Evolutionary conservation across 2,888 invertebrate species (phyloP).

Genomic region (Drosophila paucipuncta): DNA sequence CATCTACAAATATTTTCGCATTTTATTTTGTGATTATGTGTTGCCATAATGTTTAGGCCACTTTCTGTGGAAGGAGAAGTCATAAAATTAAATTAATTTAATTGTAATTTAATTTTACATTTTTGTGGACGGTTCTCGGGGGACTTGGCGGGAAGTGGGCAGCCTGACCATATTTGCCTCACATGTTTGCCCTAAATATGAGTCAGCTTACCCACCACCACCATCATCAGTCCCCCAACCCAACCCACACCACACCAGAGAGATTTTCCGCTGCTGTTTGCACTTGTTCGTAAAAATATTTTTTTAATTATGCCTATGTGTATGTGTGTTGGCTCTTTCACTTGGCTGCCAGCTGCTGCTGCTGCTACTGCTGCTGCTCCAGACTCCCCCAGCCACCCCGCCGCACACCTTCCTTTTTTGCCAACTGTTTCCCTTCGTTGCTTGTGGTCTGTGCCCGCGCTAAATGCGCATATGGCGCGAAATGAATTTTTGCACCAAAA

Average conservation of each 20-base stretch:
- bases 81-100: constrained; percentile 73
- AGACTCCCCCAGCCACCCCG: neutral
- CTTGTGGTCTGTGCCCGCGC: constrained; percentile 68
- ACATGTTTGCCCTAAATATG: constrained; percentile 67
- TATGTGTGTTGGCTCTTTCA: constrained; percentile 48
- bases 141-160: neutral
- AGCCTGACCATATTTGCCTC: constrained; percentile 20
- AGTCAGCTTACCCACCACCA: constrained; percentile 5
- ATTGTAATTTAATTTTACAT: constrained; percentile 73
- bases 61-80: constrained; percentile 11
- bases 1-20: constrained; percentile 39
- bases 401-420: constrained; percentile 8
- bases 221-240: neutral
- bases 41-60: constrained; percentile 30
- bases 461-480: constrained; percentile 78
- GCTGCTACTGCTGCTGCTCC: constrained; percentile 21
- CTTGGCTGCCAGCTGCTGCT: constrained; percentile 49
- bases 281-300: constrained; percentile 49
- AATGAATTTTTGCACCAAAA: constrained; percentile 66
- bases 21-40: constrained; percentile 65
- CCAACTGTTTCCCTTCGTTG: constrained; percentile 11
- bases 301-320: constrained; percentile 70
- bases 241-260: neutral
- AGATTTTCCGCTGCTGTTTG: constrained; percentile 26
- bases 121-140: constrained; percentile 11